Percentiles rank a stretch among this genome's conserved stretches.
Evolutionary conservation across 2,888 invertebrate genomes (phyloP).

Genomic region (Trichacis sp.): DNA sequence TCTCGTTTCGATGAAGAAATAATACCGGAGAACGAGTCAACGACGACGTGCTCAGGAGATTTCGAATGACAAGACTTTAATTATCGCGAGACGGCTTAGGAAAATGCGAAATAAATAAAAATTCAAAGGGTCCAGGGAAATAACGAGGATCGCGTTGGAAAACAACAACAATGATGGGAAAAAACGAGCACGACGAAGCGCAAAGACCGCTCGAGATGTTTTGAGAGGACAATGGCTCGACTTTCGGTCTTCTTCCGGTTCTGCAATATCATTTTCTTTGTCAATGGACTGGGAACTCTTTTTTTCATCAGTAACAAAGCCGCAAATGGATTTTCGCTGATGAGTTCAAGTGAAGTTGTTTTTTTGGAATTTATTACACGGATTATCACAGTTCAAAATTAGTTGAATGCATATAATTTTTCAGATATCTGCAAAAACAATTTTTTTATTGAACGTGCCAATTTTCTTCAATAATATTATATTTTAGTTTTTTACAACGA

Average conservation of each 20-base stretch:
- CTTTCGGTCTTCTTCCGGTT: conserved; percentile 37
- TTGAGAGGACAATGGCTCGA: conserved; percentile 48
- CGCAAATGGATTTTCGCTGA: too few species aligned
- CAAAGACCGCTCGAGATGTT: conserved; percentile 34
- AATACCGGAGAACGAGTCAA: background rate
- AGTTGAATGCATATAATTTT: too few species aligned
- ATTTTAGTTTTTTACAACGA: too few species aligned
- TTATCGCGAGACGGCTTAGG: conserved; percentile 43
- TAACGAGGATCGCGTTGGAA: conserved; percentile 44
- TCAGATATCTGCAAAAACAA: too few species aligned
- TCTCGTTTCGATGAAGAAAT: conserved; percentile 23
- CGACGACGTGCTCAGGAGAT: conserved; percentile 25
- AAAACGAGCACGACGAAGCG: conserved; percentile 27
- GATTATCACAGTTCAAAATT: too few species aligned
- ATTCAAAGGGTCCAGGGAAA: conserved; percentile 10
- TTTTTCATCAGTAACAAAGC: background rate
- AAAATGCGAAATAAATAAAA: conserved; percentile 34
- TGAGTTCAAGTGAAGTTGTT: too few species aligned
- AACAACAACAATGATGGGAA: conserved; percentile 51
- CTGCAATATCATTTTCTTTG: conserved; percentile 48
- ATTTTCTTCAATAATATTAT: too few species aligned
- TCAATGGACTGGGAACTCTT: conserved; percentile 29
- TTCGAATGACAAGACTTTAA: conserved; percentile 42
- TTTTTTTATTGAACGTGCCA: too few species aligned
- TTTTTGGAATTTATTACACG: too few species aligned